A percentile compares a stretch with the other conserved stretches of the same genome.
phyloP scores from a whole-genome alignment of 2,888 invertebrate species.

The Eupeodes luniger region DNA sequence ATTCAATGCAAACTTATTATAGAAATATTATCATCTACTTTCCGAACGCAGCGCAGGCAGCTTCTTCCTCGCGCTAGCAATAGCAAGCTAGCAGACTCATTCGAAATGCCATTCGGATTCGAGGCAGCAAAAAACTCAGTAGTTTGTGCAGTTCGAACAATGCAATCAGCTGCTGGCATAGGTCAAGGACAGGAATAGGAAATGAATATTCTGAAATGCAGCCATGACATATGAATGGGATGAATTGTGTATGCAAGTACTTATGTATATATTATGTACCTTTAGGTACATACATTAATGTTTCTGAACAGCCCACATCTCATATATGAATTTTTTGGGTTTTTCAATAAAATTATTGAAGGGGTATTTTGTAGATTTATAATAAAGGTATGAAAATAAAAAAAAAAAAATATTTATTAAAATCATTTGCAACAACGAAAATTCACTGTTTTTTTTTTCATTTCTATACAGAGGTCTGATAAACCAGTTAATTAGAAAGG shows the following conservation, averaged over 20 bases:
- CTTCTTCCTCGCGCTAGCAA: neutral
- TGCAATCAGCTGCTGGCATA: constrained; percentile 74
- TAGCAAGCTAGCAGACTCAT: neutral
- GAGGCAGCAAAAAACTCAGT: constrained; percentile 40
- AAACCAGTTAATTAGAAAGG: too few relatives aligned
- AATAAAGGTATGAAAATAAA: too few relatives aligned
- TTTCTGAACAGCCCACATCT: too few relatives aligned
- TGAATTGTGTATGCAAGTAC: constrained; percentile 29
- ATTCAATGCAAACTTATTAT: constrained; percentile 64
- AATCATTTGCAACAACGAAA: too few relatives aligned
- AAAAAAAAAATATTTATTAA: too few relatives aligned
- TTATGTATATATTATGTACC: too few relatives aligned
- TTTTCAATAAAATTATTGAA: too few relatives aligned
- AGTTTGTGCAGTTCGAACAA: constrained; percentile 63
- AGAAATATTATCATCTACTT: constrained; percentile 50
- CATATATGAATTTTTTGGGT: too few relatives aligned
- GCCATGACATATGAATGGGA: constrained; percentile 67
- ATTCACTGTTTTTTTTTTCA: too few relatives aligned
- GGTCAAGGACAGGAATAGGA: constrained; percentile 75
- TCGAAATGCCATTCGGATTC: constrained; percentile 31
- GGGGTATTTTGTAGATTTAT: too few relatives aligned
- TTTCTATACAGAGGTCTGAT: too few relatives aligned
- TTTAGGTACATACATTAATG: too few relatives aligned
- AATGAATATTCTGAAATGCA: constrained; percentile 73
- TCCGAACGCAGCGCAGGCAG: constrained; percentile 50